A percentile compares a stretch with the other conserved stretches of the same genome.
phyloP scores from a whole-genome alignment of 2,888 invertebrate genomes.

The Andrena haemorrhoa region DNA sequence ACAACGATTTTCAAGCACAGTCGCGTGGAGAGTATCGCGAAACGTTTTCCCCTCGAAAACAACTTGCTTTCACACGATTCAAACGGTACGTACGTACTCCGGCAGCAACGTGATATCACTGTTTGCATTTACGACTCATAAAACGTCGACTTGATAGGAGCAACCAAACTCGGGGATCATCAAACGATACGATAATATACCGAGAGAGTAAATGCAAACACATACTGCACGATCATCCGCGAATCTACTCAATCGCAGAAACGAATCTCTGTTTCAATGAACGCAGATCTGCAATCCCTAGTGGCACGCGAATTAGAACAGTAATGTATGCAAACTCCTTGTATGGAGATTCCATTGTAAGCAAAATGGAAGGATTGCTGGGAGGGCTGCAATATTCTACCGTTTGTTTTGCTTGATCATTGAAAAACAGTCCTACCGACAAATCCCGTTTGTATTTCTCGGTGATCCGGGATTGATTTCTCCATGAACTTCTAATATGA shows the following conservation, averaged over 20 bases:
- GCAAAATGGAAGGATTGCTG: neutral
- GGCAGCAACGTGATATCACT: neutral
- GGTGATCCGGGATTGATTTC: too few relatives aligned
- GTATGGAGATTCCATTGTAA: neutral
- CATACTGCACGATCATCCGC: neutral
- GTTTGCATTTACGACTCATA: constrained; percentile 23
- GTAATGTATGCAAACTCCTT: too few relatives aligned
- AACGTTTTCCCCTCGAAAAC: neutral
- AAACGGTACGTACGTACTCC: neutral
- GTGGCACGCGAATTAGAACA: neutral
- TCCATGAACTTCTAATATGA: too few relatives aligned
- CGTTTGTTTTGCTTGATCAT: too few relatives aligned
- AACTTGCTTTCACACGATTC: neutral
- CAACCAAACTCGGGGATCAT: neutral
- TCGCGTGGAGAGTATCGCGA: neutral
- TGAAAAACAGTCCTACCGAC: too few relatives aligned
- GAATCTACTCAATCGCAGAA: neutral
- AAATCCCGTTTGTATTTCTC: too few relatives aligned
- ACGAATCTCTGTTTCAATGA: neutral
- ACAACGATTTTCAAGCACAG: neutral
- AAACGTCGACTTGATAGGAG: constrained; percentile 11
- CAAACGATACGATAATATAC: constrained; percentile 5
- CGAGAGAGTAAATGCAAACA: neutral
- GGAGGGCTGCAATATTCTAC: too few relatives aligned
- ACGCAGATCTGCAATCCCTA: neutral